phyloP scores from a whole-genome alignment of 2,888 invertebrate species.

The Himalopsyche anomala region DNA sequence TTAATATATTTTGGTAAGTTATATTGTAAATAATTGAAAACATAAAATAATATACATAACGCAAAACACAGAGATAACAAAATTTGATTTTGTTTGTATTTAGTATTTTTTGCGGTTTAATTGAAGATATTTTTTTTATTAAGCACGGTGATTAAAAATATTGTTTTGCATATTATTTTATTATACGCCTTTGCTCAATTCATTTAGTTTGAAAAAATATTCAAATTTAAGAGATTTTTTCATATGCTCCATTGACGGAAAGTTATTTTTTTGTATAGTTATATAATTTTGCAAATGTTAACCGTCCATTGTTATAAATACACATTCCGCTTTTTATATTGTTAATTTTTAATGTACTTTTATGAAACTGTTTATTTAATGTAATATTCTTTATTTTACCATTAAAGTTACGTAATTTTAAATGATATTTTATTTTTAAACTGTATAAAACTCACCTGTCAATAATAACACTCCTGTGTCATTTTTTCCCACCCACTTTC shows the following conservation, averaged over 20 bases:
- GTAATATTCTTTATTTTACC: constrained; percentile 53
- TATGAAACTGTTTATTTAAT: constrained; percentile 47
- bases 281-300: constrained; percentile 15
- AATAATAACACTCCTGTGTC: too few relatives aligned
- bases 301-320: constrained; percentile 28
- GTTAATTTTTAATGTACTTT: constrained; percentile 39
- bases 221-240: too few relatives aligned
- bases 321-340: constrained; percentile 5
- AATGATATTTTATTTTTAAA: neutral
- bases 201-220: neutral
- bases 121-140: too few relatives aligned
- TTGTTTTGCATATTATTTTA: too few relatives aligned
- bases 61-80: too few relatives aligned
- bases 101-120: too few relatives aligned
- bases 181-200: neutral
- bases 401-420: constrained; percentile 51
- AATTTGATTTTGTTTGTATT: too few relatives aligned
- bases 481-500: too few relatives aligned
- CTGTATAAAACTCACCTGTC: neutral
- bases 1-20: neutral
- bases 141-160: too few relatives aligned
- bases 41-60: too few relatives aligned
- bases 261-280: neutral
- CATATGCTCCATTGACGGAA: neutral
- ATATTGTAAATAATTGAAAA: constrained; percentile 1